Percentiles rank a stretch among this genome's conserved stretches.
Evolutionary conservation across 2,888 invertebrate genomes (phyloP).

Genomic region (Enchytraeus crypticus): DNA sequence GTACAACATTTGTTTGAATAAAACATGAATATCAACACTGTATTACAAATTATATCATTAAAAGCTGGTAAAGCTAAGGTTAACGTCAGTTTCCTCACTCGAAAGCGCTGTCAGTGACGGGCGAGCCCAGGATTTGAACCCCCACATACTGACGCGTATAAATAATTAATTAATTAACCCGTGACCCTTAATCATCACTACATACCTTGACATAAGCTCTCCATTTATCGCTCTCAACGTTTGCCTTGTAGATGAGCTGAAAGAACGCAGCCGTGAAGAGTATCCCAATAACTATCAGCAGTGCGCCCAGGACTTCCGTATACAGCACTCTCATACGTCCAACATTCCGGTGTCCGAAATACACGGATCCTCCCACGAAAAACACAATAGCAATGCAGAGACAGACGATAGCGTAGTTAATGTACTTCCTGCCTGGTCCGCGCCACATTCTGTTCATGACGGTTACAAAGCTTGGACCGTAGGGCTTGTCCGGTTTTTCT

Average conservation of each 20-base stretch:
- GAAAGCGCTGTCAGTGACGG: too few species aligned
- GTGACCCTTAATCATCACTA: too few species aligned
- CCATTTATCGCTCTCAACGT: constrained; percentile 25
- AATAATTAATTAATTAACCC: too few species aligned
- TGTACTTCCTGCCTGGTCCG: constrained; percentile 23
- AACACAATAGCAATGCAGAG: constrained; percentile 16
- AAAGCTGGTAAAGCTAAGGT: too few species aligned
- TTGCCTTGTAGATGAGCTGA: constrained; percentile 16
- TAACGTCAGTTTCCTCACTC: too few species aligned
- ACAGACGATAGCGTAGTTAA: constrained; percentile 19
- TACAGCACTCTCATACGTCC: constrained; percentile 19
- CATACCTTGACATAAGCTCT: constrained; percentile 19
- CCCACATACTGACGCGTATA: too few species aligned
- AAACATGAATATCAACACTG: too few species aligned
- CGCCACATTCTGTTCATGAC: constrained; percentile 25
- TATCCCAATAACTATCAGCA: constrained; percentile 15
- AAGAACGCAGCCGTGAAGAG: constrained; percentile 10
- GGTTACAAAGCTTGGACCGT: constrained; percentile 21
- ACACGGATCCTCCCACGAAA: constrained; percentile 17
- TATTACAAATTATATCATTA: too few species aligned
- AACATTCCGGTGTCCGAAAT: constrained; percentile 22
- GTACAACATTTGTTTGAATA: too few species aligned
- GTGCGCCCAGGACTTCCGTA: constrained; percentile 22
- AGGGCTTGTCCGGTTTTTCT: constrained; percentile 23
- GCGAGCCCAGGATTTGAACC: too few species aligned